Percentiles rank a stretch among this genome's conserved stretches.
Conservation (phyloP, 2,113 vertebrate genomes). For the Vicugna pacos region DNA sequence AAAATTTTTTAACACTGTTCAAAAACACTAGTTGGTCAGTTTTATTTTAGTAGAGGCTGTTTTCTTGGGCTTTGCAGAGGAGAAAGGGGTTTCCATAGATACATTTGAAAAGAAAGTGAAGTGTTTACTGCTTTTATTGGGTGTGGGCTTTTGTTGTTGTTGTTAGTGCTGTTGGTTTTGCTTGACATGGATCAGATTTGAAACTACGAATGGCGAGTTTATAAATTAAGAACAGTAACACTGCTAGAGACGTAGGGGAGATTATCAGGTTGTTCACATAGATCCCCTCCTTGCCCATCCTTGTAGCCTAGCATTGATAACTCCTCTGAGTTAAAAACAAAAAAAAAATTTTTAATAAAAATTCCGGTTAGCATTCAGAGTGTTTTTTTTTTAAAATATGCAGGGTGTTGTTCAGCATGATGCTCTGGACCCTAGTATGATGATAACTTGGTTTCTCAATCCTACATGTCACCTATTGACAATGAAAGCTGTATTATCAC, state of each 20-base stretch:
- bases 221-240: not conserved
- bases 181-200: slow-evolving; percentile 11
- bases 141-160: not conserved
- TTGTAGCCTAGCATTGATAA: not conserved
- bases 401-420: not conserved
- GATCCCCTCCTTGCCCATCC: not conserved
- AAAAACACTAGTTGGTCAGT: slow-evolving; percentile 1
- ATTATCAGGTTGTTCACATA: not conserved
- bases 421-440: not conserved
- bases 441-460: slow-evolving; percentile 49
- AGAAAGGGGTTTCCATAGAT: not conserved
- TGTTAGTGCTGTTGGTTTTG: not conserved
- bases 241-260: not conserved
- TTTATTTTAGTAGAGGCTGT: not conserved
- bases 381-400: not conserved
- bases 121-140: not conserved
- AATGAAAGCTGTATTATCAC: slow-evolving; percentile 19
- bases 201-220: slow-evolving; percentile 15
- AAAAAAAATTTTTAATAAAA: not conserved
- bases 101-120: not conserved
- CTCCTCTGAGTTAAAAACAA: not conserved
- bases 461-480: slow-evolving; percentile 62
- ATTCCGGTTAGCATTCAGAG: not conserved
- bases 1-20: not conserved
- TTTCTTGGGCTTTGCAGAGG: slow-evolving; percentile 38